Base-by-base conservation (phyloP, 2,797 vertebrate genomes). In the Channa striata region DNA sequence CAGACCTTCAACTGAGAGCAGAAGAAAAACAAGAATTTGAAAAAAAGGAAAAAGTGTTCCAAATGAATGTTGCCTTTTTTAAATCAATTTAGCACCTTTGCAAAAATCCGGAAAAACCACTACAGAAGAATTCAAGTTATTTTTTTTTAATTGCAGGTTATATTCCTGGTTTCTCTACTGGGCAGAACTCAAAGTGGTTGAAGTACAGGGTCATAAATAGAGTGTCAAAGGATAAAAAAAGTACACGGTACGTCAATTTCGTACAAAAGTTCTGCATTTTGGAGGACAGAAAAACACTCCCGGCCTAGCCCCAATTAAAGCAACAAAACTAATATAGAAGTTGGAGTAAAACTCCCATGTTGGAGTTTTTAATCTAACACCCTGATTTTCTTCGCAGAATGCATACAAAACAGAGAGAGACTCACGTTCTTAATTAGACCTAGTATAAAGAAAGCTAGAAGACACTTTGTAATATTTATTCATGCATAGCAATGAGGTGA, bases 231-330 rank as follows among this genome's bases (percentile, higher is more conserved):
- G 57, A 74, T 62, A 33, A 72, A 76, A 72, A 76, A 77, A 70
- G 44, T 23, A 67, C 36, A 33, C 37, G 77, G 42, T 53, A 40
- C 72, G 25, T 69, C 72, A 62, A 61, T 74, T 84, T 73, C 76
- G 64, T 34, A 69, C 57, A 78, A 54, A 84, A 79, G 71, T 81
- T 82, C 14, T 36, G 48, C 48, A 58, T 64, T 86, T 74, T 79
- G 21, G 77, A 75, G 63, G 46, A 42, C 42, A 11, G 23, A 52
- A 65, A 78, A 78, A 73, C 46, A 52, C 60, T 43, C 71, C 51
- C 44, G 65, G 68, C 81, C 63, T 80, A 76, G 71, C 64, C 77
- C 82, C 76, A 89, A 89, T 87, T 89, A 87, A 69, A 78, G 65
- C 49, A 68, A 68, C 23, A 67, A 53, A 36, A 57, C 50, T 73